Evolutionary conservation across 2,797 vertebrate genomes (phyloP).

Genomic region (Chrysocyon brachyurus): DNA sequence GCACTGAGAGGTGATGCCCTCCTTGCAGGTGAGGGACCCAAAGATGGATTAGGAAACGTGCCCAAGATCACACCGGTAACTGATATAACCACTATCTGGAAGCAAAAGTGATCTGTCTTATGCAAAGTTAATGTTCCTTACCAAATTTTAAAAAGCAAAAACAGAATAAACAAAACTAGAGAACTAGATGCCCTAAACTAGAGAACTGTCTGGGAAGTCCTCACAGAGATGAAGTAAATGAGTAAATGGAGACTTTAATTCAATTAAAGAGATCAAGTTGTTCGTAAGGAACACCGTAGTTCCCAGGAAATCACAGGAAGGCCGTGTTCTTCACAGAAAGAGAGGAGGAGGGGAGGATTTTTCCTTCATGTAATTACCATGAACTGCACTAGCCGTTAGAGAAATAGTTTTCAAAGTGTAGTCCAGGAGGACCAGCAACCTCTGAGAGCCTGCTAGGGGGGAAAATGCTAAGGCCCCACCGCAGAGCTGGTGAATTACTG

Average conservation of each 20-base stretch:
- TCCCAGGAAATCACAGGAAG: slow-evolving; percentile 28
- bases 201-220: background rate
- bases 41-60: background rate
- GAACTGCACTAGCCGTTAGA: background rate
- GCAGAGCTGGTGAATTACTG: background rate
- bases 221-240: background rate
- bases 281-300: background rate
- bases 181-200: background rate
- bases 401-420: background rate
- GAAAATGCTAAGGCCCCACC: background rate
- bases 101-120: background rate
- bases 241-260: slow-evolving; percentile 57
- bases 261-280: slow-evolving; percentile 14
- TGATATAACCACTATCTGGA: background rate
- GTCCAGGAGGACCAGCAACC: background rate
- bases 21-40: background rate
- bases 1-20: background rate
- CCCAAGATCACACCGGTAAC: background rate
- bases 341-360: background rate
- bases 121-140: background rate
- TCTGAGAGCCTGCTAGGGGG: background rate
- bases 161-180: background rate
- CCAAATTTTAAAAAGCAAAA: slow-evolving; percentile 30
- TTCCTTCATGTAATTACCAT: background rate
- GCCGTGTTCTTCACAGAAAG: background rate